phyloP scores from a whole-genome alignment of 1,140 invertebrate genomes.

The Bombus waltoni region DNA sequence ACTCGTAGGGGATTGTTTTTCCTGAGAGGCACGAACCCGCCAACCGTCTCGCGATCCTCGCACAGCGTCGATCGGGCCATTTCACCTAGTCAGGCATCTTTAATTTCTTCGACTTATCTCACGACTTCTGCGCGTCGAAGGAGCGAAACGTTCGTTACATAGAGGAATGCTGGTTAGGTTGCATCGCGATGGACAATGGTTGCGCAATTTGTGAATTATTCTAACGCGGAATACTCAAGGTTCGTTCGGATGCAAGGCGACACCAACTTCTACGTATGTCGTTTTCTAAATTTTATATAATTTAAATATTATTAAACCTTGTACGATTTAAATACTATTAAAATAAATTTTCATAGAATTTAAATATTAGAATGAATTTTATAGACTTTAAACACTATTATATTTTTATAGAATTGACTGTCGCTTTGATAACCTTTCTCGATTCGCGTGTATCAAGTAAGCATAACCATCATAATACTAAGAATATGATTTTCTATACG shows the following conservation, averaged over 20 bases:
- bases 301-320: too few species aligned
- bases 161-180: slow-evolving; percentile 49
- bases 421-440: too few species aligned
- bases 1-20: background rate
- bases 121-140: background rate
- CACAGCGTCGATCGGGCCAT: background rate
- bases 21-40: background rate
- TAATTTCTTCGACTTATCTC: background rate
- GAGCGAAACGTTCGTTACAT: slow-evolving; percentile 25
- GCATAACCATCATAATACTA: too few species aligned
- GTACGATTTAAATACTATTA: too few species aligned
- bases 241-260: too few species aligned
- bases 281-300: too few species aligned
- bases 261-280: too few species aligned
- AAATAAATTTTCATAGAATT: too few species aligned
- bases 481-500: background rate
- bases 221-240: slow-evolving; percentile 38
- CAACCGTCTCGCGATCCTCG: background rate
- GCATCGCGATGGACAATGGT: slow-evolving; percentile 34
- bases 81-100: background rate
- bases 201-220: slow-evolving; percentile 58
- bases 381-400: too few species aligned
- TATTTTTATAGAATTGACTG: too few species aligned
- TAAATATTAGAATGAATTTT: too few species aligned
- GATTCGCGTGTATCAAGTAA: too few species aligned